Base-by-base conservation (phyloP, 2,888 invertebrate species). In the Operophtera brumata region DNA sequence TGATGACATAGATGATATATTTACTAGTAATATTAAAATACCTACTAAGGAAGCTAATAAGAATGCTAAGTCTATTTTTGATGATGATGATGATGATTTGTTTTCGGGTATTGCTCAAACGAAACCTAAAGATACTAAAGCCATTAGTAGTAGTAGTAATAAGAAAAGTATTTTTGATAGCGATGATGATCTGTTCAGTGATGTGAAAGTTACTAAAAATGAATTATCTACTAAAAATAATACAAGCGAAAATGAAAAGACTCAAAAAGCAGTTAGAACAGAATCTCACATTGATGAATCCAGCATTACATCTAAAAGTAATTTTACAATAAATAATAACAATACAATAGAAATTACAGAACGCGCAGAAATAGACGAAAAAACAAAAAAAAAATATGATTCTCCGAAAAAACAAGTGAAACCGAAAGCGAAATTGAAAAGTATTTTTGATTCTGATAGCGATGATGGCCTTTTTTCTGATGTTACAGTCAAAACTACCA, bases 1-100 rank as follows among this genome's bases (percentile, higher is more conserved):
- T 63, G 90, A 89, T 76, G 89, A 90, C 61, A 82, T 87, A 4
- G 88, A 89, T 63, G 84, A 89, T 71, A 83, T 88, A 41, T 89
- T 88, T 58, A 76, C 80, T 7, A 78, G 71, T n/a, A 75, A 77
- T 35, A 65, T 82, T 28, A 82, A 70, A 66, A 70, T 72, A 6
- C 59, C 72, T 1, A 64, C 64, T n/a, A 71, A 75, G 59, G 58
- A 63, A 48, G 66, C 64, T 34, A 68, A 58, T 42, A 58, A 75
- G 46, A 81, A 45, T 32, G 42, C 37, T 5, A 57, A 80, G 51
- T 78, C 84, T 4, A 67, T 87, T 20, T 87, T 88, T 45, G 82
- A 83, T 63, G 85, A 84, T 54, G 77, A 77, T 40, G 77, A 78
- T 40, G 83, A 85, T 50, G 83, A 84, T 55, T 62, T 88, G 14